Percentiles rank a stretch among this genome's conserved stretches.
Evolutionary conservation across 1,140 invertebrate species (phyloP).

Genomic region (Lycorma delicatula): DNA sequence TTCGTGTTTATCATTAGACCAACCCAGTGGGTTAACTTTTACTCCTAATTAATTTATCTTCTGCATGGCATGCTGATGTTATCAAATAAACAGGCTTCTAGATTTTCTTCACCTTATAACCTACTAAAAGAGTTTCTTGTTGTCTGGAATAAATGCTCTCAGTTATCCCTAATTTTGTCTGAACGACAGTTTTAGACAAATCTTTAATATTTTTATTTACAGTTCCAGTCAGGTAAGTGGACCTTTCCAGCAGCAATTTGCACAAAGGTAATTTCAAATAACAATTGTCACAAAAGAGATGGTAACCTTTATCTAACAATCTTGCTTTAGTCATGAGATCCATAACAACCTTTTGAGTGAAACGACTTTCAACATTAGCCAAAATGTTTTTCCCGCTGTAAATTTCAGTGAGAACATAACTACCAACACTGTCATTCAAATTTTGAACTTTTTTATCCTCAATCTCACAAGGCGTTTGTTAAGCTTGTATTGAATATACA

Average conservation of each 20-base stretch:
- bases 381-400: conserved; percentile 11
- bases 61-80: conserved; percentile 10
- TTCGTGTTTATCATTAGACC: no score
- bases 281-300: conserved; percentile 9
- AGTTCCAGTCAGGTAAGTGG: conserved; percentile 8
- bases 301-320: conserved; percentile 8
- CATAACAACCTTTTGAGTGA: conserved; percentile 11
- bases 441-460: conserved; percentile 7
- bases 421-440: conserved; percentile 1
- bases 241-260: not conserved
- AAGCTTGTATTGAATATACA: conserved; percentile 12
- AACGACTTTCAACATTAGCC: not conserved
- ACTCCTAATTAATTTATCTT: conserved; percentile 4
- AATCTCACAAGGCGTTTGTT: conserved; percentile 5
- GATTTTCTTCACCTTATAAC: conserved; percentile 2
- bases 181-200: not conserved
- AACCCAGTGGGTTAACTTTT: conserved; percentile 1
- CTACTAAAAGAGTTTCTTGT: not conserved
- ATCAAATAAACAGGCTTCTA: conserved; percentile 5
- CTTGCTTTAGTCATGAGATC: conserved; percentile 1
- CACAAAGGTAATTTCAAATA: conserved; percentile 4
- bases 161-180: conserved; percentile 3
- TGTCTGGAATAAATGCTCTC: conserved; percentile 12
- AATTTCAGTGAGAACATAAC: conserved; percentile 6
- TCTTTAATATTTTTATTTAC: conserved; percentile 5